Percentiles rank a stretch among this genome's conserved stretches.
Evolutionary conservation across 2,888 invertebrate species (phyloP).

Genomic region (Agrotis segetum): DNA sequence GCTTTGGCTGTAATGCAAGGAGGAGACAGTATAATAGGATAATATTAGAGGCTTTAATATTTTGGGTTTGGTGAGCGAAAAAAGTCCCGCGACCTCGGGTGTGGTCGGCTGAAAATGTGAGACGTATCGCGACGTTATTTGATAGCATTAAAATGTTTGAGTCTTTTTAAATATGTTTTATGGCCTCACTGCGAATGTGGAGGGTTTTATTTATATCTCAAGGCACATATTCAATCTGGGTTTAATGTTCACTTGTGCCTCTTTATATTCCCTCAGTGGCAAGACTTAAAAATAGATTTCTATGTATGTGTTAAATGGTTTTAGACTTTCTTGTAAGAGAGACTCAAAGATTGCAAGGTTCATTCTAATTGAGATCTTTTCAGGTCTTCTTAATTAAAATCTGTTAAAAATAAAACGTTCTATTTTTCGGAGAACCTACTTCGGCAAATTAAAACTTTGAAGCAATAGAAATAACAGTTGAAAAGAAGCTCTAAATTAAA

Average conservation of each 20-base stretch:
- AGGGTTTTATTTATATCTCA: conserved; percentile 12
- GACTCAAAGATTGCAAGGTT: conserved; percentile 27
- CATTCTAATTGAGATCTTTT: conserved; percentile 25
- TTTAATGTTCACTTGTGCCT: background rate
- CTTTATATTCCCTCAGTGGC: background rate
- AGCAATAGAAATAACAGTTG: conserved; percentile 51
- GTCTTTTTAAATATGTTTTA: background rate
- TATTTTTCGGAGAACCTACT: conserved; percentile 21
- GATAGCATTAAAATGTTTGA: too few species aligned
- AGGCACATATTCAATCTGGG: conserved; percentile 4
- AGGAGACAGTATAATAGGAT: background rate
- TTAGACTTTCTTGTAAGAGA: conserved; percentile 13
- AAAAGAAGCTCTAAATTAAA: conserved; percentile 44
- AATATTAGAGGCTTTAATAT: background rate
- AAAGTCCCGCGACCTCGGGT: too few species aligned
- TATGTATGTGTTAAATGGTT: conserved; percentile 8
- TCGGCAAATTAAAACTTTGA: conserved; percentile 47
- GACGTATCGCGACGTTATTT: too few species aligned
- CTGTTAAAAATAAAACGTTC: conserved; percentile 23
- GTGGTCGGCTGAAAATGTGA: background rate
- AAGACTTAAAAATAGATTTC: conserved; percentile 3
- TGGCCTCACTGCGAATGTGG: background rate
- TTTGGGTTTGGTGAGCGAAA: too few species aligned
- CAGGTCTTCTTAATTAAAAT: conserved; percentile 41
- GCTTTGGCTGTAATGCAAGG: conserved; percentile 5